Evolutionary conservation across 2,888 invertebrate genomes (phyloP).

Genomic region (Hirtodrosophila cameraria): DNA sequence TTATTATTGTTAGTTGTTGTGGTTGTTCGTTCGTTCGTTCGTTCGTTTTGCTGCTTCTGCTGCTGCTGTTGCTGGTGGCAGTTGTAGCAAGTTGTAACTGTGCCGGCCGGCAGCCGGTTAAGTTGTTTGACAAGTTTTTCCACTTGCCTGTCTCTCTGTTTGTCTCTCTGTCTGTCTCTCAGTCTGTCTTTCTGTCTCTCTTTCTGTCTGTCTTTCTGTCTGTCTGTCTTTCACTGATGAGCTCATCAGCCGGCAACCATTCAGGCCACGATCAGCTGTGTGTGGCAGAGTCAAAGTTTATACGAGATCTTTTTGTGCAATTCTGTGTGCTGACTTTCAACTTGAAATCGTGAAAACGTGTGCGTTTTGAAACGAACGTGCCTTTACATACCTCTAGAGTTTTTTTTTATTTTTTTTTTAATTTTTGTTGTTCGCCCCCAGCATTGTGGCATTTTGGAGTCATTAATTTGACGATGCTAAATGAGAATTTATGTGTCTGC

Average conservation of each 20-base stretch:
- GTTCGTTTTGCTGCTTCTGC: slow-evolving; percentile 7
- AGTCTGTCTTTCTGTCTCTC: neutral
- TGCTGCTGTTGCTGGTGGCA: slow-evolving; percentile 24
- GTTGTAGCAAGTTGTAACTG: slow-evolving; percentile 54
- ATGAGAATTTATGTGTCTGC: slow-evolving; percentile 77
- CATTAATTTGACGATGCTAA: slow-evolving; percentile 79
- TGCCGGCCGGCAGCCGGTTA: slow-evolving; percentile 76
- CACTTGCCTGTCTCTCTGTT: slow-evolving; percentile 38
- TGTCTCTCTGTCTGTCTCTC: no score
- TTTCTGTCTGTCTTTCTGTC: neutral
- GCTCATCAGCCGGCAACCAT: slow-evolving; percentile 58
- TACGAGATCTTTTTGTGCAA: slow-evolving; percentile 31
- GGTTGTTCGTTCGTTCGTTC: no score
- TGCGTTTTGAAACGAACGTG: slow-evolving; percentile 35
- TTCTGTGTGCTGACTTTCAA: slow-evolving; percentile 43
- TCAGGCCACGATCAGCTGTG: slow-evolving; percentile 62
- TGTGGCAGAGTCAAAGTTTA: slow-evolving; percentile 1
- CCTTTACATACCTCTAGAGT: slow-evolving; percentile 33
- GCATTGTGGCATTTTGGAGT: slow-evolving; percentile 60
- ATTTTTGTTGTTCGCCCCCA: no score
- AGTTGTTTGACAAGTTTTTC: slow-evolving; percentile 75
- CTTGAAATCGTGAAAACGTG: slow-evolving; percentile 45
- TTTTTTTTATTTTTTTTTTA: no score
- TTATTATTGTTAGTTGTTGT: neutral
- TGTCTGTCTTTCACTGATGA: slow-evolving; percentile 29